Evolutionary conservation across 2,113 vertebrate species (phyloP).

Genomic region (Sinocyclocheilus grahami): DNA sequence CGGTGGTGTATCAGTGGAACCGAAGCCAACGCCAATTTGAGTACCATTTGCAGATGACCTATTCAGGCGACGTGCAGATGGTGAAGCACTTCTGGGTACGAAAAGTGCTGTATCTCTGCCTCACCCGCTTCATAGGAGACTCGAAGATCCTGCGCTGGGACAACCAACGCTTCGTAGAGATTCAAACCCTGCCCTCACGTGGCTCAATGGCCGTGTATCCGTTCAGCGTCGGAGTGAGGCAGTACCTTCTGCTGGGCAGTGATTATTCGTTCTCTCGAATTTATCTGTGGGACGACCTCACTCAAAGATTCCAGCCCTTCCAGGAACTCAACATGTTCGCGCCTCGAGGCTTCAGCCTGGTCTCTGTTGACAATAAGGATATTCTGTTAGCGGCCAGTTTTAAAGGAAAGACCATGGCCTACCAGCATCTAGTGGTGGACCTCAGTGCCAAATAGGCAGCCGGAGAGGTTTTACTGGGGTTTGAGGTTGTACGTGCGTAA

Average conservation of each 20-base stretch:
- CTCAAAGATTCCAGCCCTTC: conserved; percentile 87
- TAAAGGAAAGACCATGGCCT: conserved; percentile 90
- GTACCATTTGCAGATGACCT: conserved; percentile 82
- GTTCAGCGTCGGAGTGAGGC: conserved; percentile 80
- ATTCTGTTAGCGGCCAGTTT: conserved; percentile 92
- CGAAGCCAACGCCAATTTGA: conserved; percentile 83
- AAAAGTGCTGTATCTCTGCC: conserved; percentile 87
- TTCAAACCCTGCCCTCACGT: conserved; percentile 89
- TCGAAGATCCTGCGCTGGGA: conserved; percentile 95
- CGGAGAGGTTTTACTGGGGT: background rate
- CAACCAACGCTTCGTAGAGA: conserved; percentile 84
- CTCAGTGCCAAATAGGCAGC: conserved; percentile 84
- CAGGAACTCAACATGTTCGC: conserved; percentile 93
- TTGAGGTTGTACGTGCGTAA: background rate
- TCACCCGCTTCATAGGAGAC: conserved; percentile 95
- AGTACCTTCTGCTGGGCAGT: conserved; percentile 90
- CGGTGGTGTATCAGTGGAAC: conserved; percentile 92
- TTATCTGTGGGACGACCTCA: conserved; percentile 92
- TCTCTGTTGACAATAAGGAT: conserved; percentile 86
- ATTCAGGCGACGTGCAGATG: conserved; percentile 87
- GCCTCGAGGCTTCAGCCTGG: conserved; percentile 86
- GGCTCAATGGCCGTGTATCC: conserved; percentile 92
- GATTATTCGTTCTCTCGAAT: conserved; percentile 96
- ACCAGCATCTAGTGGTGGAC: conserved; percentile 90
- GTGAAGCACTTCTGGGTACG: conserved; percentile 88